A percentile compares a stretch with the other conserved stretches of the same genome.
phyloP scores from a whole-genome alignment of 2,797 vertebrate genomes.

The Halcyon chelicuti region DNA sequence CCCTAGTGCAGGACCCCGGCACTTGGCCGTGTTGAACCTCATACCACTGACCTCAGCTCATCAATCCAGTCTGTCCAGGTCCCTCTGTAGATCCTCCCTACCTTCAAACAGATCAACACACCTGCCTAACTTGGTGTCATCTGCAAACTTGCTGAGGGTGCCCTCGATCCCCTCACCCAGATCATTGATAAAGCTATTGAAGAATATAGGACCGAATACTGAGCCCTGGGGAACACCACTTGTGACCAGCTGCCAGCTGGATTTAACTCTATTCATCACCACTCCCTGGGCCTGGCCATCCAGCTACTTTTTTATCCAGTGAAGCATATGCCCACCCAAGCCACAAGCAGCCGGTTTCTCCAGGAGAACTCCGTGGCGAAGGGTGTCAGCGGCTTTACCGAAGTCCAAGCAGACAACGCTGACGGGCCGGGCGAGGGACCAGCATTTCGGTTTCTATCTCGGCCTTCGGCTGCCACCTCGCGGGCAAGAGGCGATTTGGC shows the following conservation, averaged over 20 bases:
- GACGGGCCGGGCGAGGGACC: no score
- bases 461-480: slow-evolving; percentile 62
- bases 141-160: no score
- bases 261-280: background rate
- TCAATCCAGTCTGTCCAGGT: background rate
- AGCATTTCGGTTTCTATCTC: rapidly evolving
- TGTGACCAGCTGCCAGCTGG: no score
- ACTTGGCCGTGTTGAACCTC: background rate
- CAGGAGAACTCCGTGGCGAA: background rate
- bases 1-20: background rate
- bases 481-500: background rate
- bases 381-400: background rate
- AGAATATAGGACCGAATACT: no score
- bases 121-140: no score
- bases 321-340: background rate
- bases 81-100: background rate
- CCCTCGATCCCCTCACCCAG: no score
- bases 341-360: background rate
- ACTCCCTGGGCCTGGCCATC: background rate
- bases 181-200: no score
- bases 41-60: background rate
- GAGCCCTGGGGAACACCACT: no score
- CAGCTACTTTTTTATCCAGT: background rate
- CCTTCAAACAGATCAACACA: background rate
- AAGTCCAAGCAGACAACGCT: background rate